Conservation (phyloP, 30 jellyfish, hydroid and myxozoan species). For the Rhopilema esculentum region DNA sequence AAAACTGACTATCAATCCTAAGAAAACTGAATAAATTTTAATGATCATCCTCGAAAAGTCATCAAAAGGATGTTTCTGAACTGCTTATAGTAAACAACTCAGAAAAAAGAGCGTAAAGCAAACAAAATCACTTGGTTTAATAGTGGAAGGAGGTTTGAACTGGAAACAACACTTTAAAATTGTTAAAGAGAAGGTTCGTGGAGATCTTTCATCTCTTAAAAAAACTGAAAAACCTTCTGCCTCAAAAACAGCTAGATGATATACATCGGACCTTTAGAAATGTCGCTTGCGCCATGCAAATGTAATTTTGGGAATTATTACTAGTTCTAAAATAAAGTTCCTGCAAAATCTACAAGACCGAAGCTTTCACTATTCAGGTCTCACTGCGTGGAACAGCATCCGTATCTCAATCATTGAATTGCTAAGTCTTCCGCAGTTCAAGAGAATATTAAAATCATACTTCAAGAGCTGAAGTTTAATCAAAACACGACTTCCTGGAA, state of each 20-base stretch:
- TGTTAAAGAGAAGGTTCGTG: constrained; percentile 32
- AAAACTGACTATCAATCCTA: constrained; percentile 26
- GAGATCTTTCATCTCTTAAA: constrained; percentile 37
- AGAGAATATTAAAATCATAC: no score
- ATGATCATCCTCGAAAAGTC: constrained; percentile 3
- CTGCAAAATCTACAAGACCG: constrained; percentile 35
- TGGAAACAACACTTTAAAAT: constrained; percentile 28
- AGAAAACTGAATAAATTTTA: constrained; percentile 32
- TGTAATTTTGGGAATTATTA: constrained; percentile 38
- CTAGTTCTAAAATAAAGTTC: background rate
- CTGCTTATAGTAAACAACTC: constrained; percentile 1
- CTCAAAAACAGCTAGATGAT: constrained; percentile 23
- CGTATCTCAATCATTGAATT: no score
- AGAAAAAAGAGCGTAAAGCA: constrained; percentile 25
- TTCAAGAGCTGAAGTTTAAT: no score
- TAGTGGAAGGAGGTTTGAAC: constrained; percentile 26
- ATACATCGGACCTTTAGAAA: constrained; percentile 26
- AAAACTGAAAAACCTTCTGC: constrained; percentile 31
- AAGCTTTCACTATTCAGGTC: no score
- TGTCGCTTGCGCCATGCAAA: constrained; percentile 40
- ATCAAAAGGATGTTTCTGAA: background rate
- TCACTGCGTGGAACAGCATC: no score
- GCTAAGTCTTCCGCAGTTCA: no score
- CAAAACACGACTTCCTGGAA: no score
- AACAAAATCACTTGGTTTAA: constrained; percentile 36